A percentile compares a stretch with the other conserved stretches of the same genome.
These are phyloP conservation scores for Lordiphosa stackelbergi DNA, from an alignment of 1,140 invertebrate species.

Conservation along the genomic window DNA sequence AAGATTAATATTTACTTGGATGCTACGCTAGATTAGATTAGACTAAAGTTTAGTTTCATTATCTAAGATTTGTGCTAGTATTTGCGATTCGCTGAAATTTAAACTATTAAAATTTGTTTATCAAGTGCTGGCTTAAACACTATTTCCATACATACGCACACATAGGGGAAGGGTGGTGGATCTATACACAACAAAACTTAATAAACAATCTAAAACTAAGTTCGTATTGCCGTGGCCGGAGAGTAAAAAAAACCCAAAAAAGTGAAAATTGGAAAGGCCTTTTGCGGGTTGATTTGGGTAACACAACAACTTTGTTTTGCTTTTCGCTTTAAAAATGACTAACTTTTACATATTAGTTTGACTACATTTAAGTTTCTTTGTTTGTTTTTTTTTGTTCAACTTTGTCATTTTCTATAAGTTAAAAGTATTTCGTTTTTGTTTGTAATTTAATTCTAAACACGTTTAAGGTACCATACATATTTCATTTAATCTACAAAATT, in stretches of 20 bases:
- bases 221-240: conserved; percentile 13
- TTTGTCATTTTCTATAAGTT: conserved; percentile 37
- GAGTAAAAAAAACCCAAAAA: conserved; percentile 61
- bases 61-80: conserved; percentile 61
- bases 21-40: conserved; percentile 44
- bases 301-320: conserved; percentile 45
- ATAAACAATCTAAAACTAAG: conserved; percentile 5
- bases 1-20: conserved; percentile 45
- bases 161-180: conserved; percentile 10
- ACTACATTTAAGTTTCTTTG: conserved; percentile 22
- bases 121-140: conserved; percentile 42
- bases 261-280: conserved; percentile 39
- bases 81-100: conserved; percentile 60
- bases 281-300: conserved; percentile 21
- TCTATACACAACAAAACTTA: conserved; percentile 67
- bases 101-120: conserved; percentile 64
- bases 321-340: conserved; percentile 56
- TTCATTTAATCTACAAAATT: conserved; percentile 74
- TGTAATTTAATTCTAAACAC: conserved; percentile 66
- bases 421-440: conserved; percentile 61
- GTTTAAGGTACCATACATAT: conserved; percentile 73
- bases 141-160: conserved; percentile 24
- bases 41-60: conserved; percentile 26
- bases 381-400: conserved; percentile 36
- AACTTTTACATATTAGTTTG: conserved; percentile 50